Percentiles rank a stretch among this genome's conserved stretches.
Conservation (phyloP, 2,888 invertebrate species). For the Acanthosoma haemorrhoidale region DNA sequence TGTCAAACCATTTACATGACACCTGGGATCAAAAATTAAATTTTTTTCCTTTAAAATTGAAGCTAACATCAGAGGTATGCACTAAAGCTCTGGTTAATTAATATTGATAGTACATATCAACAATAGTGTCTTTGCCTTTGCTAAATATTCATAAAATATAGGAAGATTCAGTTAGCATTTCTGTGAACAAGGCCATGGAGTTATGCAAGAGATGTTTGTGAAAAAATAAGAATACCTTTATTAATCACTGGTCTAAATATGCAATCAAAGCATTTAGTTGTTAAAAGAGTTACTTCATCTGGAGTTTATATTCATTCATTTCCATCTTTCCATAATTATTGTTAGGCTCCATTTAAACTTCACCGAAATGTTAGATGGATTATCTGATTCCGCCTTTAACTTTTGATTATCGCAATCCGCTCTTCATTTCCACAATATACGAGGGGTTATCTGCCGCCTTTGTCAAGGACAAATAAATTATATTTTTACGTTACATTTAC, state of each 20-base stretch:
- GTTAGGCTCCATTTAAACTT: too few species aligned
- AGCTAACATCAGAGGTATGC: neutral
- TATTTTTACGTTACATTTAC: too few species aligned
- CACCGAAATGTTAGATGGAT: too few species aligned
- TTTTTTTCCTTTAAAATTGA: neutral
- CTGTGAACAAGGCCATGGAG: neutral
- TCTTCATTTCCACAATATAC: too few species aligned
- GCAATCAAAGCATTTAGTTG: neutral
- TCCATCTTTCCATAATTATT: too few species aligned
- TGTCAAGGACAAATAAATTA: too few species aligned
- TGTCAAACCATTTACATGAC: neutral
- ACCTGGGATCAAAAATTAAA: neutral
- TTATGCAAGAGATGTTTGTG: slow-evolving; percentile 4
- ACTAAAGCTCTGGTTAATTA: neutral
- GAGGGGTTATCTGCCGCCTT: too few species aligned
- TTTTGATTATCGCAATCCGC: too few species aligned
- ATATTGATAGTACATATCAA: neutral
- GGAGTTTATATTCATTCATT: neutral
- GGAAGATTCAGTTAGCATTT: neutral
- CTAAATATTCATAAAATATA: neutral
- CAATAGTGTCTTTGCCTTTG: too few species aligned
- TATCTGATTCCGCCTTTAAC: too few species aligned
- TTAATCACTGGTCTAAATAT: slow-evolving; percentile 1
- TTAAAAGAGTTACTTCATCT: neutral
- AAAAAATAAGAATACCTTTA: neutral